A percentile compares a stretch with the other conserved stretches of the same genome.
Evolutionary conservation across 2,888 invertebrate genomes (phyloP).

Genomic region (Mycogona germanica): DNA sequence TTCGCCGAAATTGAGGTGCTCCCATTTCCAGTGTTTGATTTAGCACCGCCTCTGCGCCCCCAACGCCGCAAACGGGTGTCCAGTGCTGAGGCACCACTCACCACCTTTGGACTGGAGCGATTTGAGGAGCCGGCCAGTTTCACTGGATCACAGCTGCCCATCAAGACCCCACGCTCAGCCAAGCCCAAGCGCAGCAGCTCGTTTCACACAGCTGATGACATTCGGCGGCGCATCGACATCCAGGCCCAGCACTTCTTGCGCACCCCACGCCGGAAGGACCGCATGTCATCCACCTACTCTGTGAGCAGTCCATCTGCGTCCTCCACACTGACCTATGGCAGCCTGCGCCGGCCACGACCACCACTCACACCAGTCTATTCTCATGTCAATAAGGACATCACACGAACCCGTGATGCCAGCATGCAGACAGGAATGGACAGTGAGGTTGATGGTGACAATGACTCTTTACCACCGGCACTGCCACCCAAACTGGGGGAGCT

Average conservation of each 20-base stretch:
- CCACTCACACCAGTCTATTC: constrained; percentile 10
- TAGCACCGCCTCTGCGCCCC: too few relatives aligned
- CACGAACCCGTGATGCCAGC: background rate
- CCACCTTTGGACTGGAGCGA: background rate
- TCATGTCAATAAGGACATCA: constrained; percentile 2
- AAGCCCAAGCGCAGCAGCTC: constrained; percentile 9
- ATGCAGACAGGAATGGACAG: constrained; percentile 5
- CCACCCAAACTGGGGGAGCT: constrained; percentile 6
- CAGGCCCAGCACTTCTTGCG: constrained; percentile 15
- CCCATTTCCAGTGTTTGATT: too few relatives aligned
- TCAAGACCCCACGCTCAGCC: background rate
- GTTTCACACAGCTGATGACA: constrained; percentile 14
- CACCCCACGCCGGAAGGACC: constrained; percentile 16
- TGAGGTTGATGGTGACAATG: background rate
- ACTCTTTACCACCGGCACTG: constrained; percentile 1
- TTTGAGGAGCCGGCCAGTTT: background rate
- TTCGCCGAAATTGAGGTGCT: too few relatives aligned
- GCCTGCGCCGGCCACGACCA: background rate
- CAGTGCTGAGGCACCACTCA: constrained; percentile 9
- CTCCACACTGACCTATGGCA: background rate
- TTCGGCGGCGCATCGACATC: constrained; percentile 11
- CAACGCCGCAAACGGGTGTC: constrained; percentile 7
- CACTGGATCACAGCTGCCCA: background rate
- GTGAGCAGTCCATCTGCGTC: background rate
- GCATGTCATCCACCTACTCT: background rate